Conservation (phyloP, 2,797 vertebrate genomes). For the Triplophysa yarkandensis region DNA sequence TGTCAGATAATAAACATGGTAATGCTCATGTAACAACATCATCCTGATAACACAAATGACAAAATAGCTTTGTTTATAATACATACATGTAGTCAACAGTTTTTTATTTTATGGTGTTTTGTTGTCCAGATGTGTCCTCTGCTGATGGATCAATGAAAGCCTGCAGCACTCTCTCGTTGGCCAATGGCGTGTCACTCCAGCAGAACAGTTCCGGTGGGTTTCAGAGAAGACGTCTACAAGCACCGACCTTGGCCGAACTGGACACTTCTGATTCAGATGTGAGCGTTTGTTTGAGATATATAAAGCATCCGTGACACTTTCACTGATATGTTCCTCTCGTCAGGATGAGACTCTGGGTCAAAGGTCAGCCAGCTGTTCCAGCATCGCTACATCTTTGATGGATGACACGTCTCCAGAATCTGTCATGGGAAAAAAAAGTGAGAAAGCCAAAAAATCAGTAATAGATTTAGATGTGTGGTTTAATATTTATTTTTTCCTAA, state of each 20-base stretch:
- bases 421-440: constrained; percentile 85
- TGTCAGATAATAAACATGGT: background rate
- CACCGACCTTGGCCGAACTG: constrained; percentile 90
- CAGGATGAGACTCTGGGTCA: constrained; percentile 85
- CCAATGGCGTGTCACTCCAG: constrained; percentile 72
- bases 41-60: background rate
- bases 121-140: constrained; percentile 80
- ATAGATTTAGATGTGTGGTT: too few relatives aligned
- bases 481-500: too few relatives aligned
- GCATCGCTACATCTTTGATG: constrained; percentile 82
- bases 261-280: constrained; percentile 96
- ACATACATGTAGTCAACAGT: background rate
- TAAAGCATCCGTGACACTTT: background rate
- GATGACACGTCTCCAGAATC: constrained; percentile 88
- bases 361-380: constrained; percentile 87
- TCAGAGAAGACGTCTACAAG: constrained; percentile 88
- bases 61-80: too few relatives aligned
- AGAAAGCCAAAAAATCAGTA: too few relatives aligned
- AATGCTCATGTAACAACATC: constrained; percentile 1
- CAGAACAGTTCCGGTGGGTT: constrained; percentile 61
- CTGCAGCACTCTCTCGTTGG: constrained; percentile 75
- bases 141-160: constrained; percentile 80
- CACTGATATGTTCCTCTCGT: background rate
- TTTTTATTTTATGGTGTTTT: constrained; percentile 24
- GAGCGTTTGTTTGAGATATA: constrained; percentile 47